Conservation (phyloP, 2,797 vertebrate species). For the Anguilla marmorata region DNA sequence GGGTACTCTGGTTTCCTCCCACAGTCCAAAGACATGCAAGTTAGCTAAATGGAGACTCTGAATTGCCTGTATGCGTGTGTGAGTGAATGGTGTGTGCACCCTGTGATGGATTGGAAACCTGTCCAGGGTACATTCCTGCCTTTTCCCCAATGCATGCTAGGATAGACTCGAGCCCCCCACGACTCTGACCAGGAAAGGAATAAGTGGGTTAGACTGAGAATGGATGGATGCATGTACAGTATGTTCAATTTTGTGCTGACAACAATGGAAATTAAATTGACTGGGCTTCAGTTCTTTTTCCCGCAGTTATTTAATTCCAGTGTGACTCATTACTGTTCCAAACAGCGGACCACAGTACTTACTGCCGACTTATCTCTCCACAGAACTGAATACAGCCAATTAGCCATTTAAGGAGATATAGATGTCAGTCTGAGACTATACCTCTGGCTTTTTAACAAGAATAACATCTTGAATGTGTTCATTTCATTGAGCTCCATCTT, state of each 20-base stretch:
- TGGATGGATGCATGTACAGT: background rate
- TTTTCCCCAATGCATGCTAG: background rate
- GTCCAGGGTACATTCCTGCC: background rate
- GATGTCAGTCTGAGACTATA: background rate
- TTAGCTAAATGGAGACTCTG: no score
- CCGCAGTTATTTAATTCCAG: background rate
- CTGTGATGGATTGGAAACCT: no score
- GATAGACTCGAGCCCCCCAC: no score
- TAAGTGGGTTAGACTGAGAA: no score
- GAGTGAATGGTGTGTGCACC: no score
- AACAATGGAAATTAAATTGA: conserved; percentile 10
- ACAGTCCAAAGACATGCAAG: no score
- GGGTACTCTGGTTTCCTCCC: no score
- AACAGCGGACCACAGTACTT: background rate
- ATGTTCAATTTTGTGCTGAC: conserved; percentile 1
- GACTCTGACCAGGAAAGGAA: no score
- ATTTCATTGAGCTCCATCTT: background rate
- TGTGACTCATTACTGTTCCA: conserved; percentile 12
- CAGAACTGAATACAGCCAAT: background rate
- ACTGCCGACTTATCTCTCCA: background rate
- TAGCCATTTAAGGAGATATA: background rate
- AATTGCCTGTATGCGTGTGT: no score
- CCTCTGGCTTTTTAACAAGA: background rate
- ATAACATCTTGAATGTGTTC: background rate
- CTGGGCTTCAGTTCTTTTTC: background rate